Base-by-base conservation (phyloP, 2,888 invertebrate genomes). In the Eudemis profundana region DNA sequence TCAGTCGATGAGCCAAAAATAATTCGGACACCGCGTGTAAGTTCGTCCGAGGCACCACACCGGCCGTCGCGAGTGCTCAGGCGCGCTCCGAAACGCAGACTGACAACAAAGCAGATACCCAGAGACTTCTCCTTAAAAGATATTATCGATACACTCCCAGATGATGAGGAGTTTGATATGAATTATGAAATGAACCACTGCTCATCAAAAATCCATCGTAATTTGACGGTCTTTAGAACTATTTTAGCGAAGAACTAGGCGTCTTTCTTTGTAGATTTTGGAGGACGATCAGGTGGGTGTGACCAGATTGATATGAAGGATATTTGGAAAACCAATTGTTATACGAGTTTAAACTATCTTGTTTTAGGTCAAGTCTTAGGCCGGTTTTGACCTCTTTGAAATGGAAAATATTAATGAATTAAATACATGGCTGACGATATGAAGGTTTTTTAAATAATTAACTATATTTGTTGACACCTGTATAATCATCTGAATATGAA, bases 51-150 rank as follows among this genome's bases (percentile, higher is more conserved):
- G 12, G 4, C 2, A 23, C 10, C 47, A 42, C 29, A 10, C 44
- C 19, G 42, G 17, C 50, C 53, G 56, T 40, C 15, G 72, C 86
- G 87, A 79, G 77, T 76, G 72, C 72, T 67, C 84, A 70, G 76
- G 74, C 75, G 73, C 79, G 79, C 74, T 73, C 73, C 66, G 68
- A 70, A 33, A 73, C 77, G 77, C 77, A 72, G 77, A 85, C 86
- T 86, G 84, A 84, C 82, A 79, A 79, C 81, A 69, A 81, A 85
- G 79, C 79, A 73, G 81, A 83, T 84, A 85, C 81, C 76, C 68
- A 73, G 76, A 78, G 77, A 78, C 75, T 67, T 40, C 67, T 23
- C 68, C 68, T 69, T 71, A 72, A 70, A 72, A 76, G 74, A 80
- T 78, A 78, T 74, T 75, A 79, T 74, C 76, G 50, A 40, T 40